phyloP scores from a whole-genome alignment of 2,113 vertebrate species.

The mouse (Mus musculus) region GRCm39 chr16:24946501-24947000 shows the following conservation, averaged over 20 bases:
- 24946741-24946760: neutral
- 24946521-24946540: neutral
- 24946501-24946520: neutral
- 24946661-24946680: neutral
- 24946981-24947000: neutral
- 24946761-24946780: neutral
- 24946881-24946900: neutral
- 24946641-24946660: neutral
- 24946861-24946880: neutral
- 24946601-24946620: neutral
- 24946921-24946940: neutral
- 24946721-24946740: neutral
- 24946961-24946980: neutral
- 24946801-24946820: neutral
- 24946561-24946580: neutral
- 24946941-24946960: neutral
- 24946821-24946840: neutral
- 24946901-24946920: constrained; percentile 12
- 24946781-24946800: neutral
- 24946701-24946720: neutral
- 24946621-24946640: neutral
- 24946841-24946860: neutral
- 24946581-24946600: neutral
- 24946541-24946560: neutral
- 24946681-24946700: neutral